A percentile compares a stretch with the other conserved stretches of the same genome.
Conservation (phyloP, 1,140 invertebrate species). For the Bombus confusus region DNA sequence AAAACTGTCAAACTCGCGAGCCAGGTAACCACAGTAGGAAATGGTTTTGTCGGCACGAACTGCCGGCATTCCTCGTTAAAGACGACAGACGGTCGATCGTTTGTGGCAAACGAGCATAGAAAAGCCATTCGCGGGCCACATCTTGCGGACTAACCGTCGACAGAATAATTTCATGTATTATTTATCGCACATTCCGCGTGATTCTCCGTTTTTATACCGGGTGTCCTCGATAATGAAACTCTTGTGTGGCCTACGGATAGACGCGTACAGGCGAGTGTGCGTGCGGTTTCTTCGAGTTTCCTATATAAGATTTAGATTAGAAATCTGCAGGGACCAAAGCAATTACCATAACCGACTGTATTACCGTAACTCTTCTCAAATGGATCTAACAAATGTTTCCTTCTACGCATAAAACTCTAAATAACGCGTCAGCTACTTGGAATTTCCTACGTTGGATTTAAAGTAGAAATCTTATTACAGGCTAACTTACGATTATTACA, state of each 20-base stretch:
- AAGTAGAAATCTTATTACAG: too few species aligned
- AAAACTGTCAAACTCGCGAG: not conserved
- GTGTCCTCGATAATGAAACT: slow-evolving; percentile 22
- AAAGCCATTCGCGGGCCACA: slow-evolving; percentile 33
- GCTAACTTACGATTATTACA: too few species aligned
- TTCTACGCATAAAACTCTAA: too few species aligned
- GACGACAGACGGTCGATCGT: slow-evolving; percentile 24
- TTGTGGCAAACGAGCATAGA: slow-evolving; percentile 36
- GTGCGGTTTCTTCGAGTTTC: too few species aligned
- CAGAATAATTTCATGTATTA: slow-evolving; percentile 73
- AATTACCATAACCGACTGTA: too few species aligned
- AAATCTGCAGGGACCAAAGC: too few species aligned
- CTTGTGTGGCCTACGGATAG: not conserved
- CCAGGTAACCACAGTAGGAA: not conserved
- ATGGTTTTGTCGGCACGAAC: not conserved
- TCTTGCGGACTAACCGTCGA: slow-evolving; percentile 43
- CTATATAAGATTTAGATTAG: too few species aligned
- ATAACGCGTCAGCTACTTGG: too few species aligned
- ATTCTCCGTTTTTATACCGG: slow-evolving; percentile 48
- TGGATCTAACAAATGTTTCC: too few species aligned
- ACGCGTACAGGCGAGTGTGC: too few species aligned
- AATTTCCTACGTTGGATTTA: too few species aligned
- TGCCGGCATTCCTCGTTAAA: slow-evolving; percentile 36
- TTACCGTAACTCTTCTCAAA: too few species aligned
- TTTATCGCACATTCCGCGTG: slow-evolving; percentile 63